Conservation (phyloP, 2,888 invertebrate species). For the Theodoxus fluviatilis region DNA sequence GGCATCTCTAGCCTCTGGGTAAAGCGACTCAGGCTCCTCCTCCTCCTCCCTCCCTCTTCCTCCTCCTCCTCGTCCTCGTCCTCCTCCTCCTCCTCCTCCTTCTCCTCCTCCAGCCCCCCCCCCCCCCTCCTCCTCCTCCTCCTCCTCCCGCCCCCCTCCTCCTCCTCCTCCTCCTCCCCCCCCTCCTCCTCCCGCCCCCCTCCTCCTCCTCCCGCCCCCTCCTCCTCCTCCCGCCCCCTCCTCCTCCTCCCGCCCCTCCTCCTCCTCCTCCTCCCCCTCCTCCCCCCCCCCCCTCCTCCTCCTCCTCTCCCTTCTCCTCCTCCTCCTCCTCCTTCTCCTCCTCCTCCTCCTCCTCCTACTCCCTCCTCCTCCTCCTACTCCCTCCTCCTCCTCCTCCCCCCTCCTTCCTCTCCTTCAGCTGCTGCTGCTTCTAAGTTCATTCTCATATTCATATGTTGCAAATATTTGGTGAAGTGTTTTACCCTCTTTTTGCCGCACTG, state of each 20-base stretch:
- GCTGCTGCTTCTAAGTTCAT: too few species aligned
- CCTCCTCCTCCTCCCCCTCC: neutral
- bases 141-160: neutral
- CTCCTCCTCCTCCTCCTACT: neutral
- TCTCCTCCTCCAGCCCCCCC: neutral
- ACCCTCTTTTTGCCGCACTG: too few species aligned
- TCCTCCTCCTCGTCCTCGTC: constrained; percentile 1
- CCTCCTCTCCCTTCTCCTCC: neutral
- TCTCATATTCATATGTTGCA: too few species aligned
- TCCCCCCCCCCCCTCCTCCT: neutral
- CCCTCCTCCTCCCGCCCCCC: neutral
- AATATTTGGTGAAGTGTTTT: too few species aligned
- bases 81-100: neutral
- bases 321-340: neutral
- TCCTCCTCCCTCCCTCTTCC: too few species aligned
- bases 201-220: neutral
- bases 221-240: neutral
- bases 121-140: constrained; percentile 1
- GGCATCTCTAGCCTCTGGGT: too few species aligned
- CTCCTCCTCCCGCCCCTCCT: neutral
- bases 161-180: neutral
- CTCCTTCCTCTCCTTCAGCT: too few species aligned
- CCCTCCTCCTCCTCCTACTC: constrained; percentile 9
- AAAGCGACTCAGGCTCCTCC: neutral
- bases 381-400: too few species aligned